A percentile compares a stretch with the other conserved stretches of the same genome.
These are phyloP conservation scores for Lepilemur septentrionalis DNA, from an alignment of 2,797 vertebrate species.

Conservation along the genomic window DNA sequence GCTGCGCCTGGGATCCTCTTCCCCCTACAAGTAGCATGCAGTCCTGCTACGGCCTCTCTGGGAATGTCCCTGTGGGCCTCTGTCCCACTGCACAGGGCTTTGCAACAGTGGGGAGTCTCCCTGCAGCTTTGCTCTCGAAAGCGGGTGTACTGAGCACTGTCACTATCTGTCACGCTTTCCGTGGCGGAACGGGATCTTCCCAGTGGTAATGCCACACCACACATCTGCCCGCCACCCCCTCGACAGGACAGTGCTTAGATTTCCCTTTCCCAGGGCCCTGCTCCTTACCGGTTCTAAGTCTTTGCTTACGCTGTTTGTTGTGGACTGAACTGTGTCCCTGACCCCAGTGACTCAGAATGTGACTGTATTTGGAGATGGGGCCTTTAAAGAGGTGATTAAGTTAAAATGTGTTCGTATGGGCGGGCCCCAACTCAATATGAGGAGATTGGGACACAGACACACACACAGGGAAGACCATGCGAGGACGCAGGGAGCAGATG, in stretches of 20 bases:
- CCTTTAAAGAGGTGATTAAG: background rate
- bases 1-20: background rate
- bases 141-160: background rate
- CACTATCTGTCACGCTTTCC: background rate
- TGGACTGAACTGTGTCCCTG: background rate
- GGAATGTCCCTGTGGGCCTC: background rate
- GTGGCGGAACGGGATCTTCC: background rate
- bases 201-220: background rate
- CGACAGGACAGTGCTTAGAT: fast-evolving
- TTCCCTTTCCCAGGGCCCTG: too few species aligned
- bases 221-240: background rate
- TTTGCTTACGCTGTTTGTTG: background rate
- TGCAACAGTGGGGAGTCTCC: background rate
- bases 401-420: background rate
- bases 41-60: background rate
- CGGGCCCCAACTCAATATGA: background rate
- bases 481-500: background rate
- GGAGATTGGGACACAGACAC: background rate
- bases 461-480: background rate
- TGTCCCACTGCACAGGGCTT: background rate
- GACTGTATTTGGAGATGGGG: background rate
- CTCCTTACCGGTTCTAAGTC: background rate
- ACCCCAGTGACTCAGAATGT: background rate
- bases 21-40: too few species aligned
- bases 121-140: background rate